Percentiles rank a stretch among this genome's conserved stretches.
Conservation (phyloP, 2,113 vertebrate genomes). For the Aix galericulata region DNA sequence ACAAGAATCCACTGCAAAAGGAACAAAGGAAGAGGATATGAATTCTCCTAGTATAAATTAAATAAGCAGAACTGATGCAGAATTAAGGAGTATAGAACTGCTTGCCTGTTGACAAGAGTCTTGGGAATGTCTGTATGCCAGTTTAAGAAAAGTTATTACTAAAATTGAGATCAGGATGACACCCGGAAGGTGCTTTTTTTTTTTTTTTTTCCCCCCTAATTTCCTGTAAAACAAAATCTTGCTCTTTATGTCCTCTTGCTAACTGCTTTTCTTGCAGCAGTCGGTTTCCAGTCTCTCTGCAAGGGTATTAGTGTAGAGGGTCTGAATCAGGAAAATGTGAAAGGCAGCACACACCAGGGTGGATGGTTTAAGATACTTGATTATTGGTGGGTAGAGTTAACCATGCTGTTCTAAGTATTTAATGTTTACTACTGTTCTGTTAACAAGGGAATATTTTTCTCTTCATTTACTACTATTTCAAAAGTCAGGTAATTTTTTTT, state of each 20-base stretch:
- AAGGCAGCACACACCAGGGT: not conserved
- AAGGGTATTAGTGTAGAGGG: not conserved
- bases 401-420: not conserved
- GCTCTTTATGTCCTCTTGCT: not conserved
- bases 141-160: not conserved
- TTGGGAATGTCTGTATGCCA: not conserved
- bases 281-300: accelerated
- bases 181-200: not conserved
- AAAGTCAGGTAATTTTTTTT: not conserved
- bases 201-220: not conserved
- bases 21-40: not conserved
- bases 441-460: not conserved
- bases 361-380: not conserved
- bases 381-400: not conserved
- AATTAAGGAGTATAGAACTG: not conserved
- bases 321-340: constrained; percentile 17
- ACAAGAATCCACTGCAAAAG: not conserved
- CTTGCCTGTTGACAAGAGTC: not conserved
- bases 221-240: not conserved
- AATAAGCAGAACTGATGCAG: not conserved
- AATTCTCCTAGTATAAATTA: not conserved
- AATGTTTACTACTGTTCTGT: not conserved
- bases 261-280: not conserved
- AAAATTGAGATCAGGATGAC: not conserved
- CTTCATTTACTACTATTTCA: not conserved